These are phyloP conservation scores for Dendrophyllia cribrosa DNA, from an alignment of 64 coral and sea anemone genomes.

Conservation along the genomic window DNA sequence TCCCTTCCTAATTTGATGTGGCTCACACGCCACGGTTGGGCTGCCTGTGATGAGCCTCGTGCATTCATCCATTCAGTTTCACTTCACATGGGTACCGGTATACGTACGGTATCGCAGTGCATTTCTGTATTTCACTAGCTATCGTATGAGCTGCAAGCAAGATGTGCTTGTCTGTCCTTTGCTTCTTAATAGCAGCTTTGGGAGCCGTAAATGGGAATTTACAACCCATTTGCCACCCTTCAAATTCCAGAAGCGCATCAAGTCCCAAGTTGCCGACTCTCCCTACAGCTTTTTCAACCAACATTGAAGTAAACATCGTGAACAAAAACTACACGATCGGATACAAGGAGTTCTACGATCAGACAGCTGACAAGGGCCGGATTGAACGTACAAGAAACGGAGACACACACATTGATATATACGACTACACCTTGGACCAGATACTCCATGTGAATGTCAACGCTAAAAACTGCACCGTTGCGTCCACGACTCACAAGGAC, in stretches of 20 bases:
- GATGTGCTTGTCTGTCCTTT: not conserved
- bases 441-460: constrained; percentile 30
- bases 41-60: too few relatives aligned
- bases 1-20: too few relatives aligned
- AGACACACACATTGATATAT: constrained; percentile 30
- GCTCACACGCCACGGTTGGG: too few relatives aligned
- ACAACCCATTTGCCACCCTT: not conserved
- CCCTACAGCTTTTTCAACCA: constrained; percentile 57
- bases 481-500: not conserved
- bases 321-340: constrained; percentile 65
- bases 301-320: constrained; percentile 64
- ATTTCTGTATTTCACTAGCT: too few relatives aligned
- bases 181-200: constrained; percentile 2
- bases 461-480: constrained; percentile 40
- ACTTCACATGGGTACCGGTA: too few relatives aligned
- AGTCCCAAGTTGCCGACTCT: constrained; percentile 60
- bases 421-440: constrained; percentile 77
- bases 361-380: constrained; percentile 48
- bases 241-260: not conserved
- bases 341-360: constrained; percentile 70
- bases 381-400: constrained; percentile 24
- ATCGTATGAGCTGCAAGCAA: not conserved
- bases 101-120: too few relatives aligned
- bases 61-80: too few relatives aligned
- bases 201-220: not conserved